These are phyloP conservation scores for Phalangium opilio DNA, from an alignment of 2,888 invertebrate species.

Conservation along the genomic window DNA sequence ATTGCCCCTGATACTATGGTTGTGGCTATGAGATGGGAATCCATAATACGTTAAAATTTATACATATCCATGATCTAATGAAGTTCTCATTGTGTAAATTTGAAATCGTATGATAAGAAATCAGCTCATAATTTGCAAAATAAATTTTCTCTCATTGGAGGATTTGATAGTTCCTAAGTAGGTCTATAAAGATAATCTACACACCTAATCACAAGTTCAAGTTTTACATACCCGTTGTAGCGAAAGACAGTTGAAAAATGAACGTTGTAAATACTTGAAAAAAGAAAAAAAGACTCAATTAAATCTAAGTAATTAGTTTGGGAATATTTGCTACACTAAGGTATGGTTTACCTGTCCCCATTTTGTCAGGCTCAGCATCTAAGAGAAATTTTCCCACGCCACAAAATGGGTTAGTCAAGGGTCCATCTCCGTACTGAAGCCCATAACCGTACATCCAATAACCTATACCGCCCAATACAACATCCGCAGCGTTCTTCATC, in stretches of 20 bases:
- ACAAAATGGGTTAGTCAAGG: constrained; percentile 27
- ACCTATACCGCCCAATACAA: constrained; percentile 19
- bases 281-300: too few relatives aligned
- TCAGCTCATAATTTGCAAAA: too few relatives aligned
- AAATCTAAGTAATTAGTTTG: too few relatives aligned
- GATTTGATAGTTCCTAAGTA: too few relatives aligned
- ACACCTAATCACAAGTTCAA: too few relatives aligned
- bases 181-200: too few relatives aligned
- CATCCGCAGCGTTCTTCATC: constrained; percentile 21
- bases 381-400: constrained; percentile 33
- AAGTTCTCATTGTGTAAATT: too few relatives aligned
- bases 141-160: too few relatives aligned
- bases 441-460: constrained; percentile 21
- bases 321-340: too few relatives aligned
- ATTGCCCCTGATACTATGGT: constrained; percentile 20
- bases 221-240: constrained; percentile 45
- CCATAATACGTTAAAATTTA: too few relatives aligned
- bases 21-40: constrained; percentile 36
- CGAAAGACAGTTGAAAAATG: constrained; percentile 46
- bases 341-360: constrained; percentile 21
- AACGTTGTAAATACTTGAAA: constrained; percentile 26
- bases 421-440: constrained; percentile 25
- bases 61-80: too few relatives aligned
- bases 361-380: constrained; percentile 25
- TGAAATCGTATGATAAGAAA: too few relatives aligned